Conservation (phyloP, 1,140 invertebrate genomes). For the Mactra quadrangularis region DNA sequence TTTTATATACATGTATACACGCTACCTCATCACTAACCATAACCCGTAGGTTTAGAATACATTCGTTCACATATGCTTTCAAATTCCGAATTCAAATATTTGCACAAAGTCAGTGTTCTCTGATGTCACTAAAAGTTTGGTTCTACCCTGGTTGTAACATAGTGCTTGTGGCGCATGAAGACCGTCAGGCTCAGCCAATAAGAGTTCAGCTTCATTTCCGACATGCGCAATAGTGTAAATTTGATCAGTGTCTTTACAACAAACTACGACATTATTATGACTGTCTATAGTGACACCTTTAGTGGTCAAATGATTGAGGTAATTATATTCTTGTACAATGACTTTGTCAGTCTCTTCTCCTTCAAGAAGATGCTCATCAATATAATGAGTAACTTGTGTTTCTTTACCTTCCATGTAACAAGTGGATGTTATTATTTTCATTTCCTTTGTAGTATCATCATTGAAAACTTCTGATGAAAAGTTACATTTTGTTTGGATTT, state of each 20-base stretch:
- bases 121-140: constrained; percentile 45
- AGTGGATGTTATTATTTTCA: constrained; percentile 4
- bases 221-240: constrained; percentile 45
- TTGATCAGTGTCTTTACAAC: constrained; percentile 54
- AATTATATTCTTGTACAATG: constrained; percentile 43
- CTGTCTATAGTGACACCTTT: constrained; percentile 34
- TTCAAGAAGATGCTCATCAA: constrained; percentile 11
- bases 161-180: constrained; percentile 40
- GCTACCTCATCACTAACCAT: too few species aligned
- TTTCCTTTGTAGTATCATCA: not conserved
- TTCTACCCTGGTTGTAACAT: constrained; percentile 43
- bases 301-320: constrained; percentile 40
- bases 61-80: too few species aligned
- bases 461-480: constrained; percentile 22
- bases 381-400: constrained; percentile 2
- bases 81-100: constrained; percentile 58
- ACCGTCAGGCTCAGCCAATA: constrained; percentile 49
- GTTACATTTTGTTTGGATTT: constrained; percentile 48
- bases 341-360: not conserved
- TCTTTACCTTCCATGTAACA: constrained; percentile 20
- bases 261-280: constrained; percentile 28
- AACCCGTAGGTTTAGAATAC: too few species aligned
- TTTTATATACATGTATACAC: too few species aligned
- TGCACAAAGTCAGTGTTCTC: constrained; percentile 53
- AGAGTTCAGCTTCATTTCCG: constrained; percentile 35